phyloP scores from a whole-genome alignment of 2,797 vertebrate genomes.

The Stomatorhinus walkeri region DNA sequence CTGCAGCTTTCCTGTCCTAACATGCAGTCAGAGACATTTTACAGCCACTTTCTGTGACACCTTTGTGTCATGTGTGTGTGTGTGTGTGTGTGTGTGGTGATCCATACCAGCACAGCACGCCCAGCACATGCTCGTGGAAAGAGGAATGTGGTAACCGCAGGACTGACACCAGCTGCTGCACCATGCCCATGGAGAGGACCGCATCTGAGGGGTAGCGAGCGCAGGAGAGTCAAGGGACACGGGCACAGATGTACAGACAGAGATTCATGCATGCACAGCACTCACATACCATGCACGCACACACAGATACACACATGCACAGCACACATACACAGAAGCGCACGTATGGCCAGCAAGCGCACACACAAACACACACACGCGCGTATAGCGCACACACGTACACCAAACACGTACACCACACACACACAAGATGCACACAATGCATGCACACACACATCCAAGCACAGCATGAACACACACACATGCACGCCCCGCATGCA shows the following conservation, averaged over 20 bases:
- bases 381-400: background rate
- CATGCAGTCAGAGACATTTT: background rate
- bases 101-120: slow-evolving; percentile 76
- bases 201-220: slow-evolving; percentile 50
- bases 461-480: background rate
- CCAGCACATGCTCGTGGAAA: slow-evolving; percentile 81
- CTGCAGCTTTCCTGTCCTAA: background rate
- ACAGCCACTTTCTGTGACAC: background rate
- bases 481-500: background rate
- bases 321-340: background rate
- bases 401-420: background rate
- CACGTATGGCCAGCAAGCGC: background rate
- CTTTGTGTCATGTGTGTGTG: background rate
- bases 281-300: background rate
- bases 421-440: background rate
- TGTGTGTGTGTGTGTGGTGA: background rate
- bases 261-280: background rate
- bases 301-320: background rate
- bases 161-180: slow-evolving; percentile 79
- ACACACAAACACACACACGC: background rate
- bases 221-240: background rate
- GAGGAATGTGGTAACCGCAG: slow-evolving; percentile 69
- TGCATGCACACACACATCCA: background rate
- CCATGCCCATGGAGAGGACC: slow-evolving; percentile 82
- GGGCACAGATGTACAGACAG: background rate